Base-by-base conservation (phyloP, 1,140 invertebrate species). In the Fragariocoptes setiger region DNA sequence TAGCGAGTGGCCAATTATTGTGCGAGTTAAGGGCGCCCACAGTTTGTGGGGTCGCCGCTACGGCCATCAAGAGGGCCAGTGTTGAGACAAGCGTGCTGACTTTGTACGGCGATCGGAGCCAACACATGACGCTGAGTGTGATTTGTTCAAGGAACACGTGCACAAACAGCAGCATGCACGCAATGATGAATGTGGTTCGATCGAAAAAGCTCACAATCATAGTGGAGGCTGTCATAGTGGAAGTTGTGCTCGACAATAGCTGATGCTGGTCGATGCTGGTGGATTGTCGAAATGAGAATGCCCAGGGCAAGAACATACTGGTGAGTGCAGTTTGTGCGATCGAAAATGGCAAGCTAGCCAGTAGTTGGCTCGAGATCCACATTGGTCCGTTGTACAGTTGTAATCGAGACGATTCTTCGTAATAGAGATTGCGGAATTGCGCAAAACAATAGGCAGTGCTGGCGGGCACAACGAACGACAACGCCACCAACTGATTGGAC, bases 321-420 rank as follows among this genome's bases (percentile, higher is more conserved):
- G 67, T 67, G 4, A 63, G 62, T 16, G 66, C 60, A 0, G 69
- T 62, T 1, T 69, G 70, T 4, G 79, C 54, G 21, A 76, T 65
- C 3, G 75, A 76, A 46, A 82, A 68, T 0, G 78, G 76, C 20
- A 85, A 55, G 3, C 71, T 75, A 4, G 76, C 66, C 0, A 80
- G 51, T 39, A 71, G 70, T 52, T 79, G 77, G 0, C 74, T 70
- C 0, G 79, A 58, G 0, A 85, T 59, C 45, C 83, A 70, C 44
- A 77, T 67, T 0, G 76, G 72, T 2, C 79, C 80, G 14, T 71
- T 69, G 52, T 86, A 86, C 0, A 78, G 56, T 1, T 77, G 77
- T 52, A 82, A 75, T 40, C 78, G 65, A 5, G 42, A 44, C 12
- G 73, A 70, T 52, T 86, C 80, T 55, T 83, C 76, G 45, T 80